phyloP scores from a whole-genome alignment of 2,888 invertebrate species.

The Parnassius glacialis region DNA sequence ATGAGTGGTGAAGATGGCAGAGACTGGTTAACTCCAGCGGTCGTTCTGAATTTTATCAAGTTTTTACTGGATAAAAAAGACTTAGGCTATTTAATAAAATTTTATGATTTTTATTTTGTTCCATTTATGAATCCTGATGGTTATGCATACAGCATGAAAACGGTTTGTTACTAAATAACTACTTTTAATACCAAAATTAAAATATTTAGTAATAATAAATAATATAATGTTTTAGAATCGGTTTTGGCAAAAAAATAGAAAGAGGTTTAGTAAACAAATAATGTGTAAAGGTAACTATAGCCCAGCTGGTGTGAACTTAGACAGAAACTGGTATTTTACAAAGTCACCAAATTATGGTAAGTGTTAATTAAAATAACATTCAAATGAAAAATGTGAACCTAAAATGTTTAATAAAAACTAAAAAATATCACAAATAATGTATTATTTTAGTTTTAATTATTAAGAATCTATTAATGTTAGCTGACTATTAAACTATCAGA shows the following conservation, averaged over 20 bases:
- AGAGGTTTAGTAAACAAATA: constrained; percentile 44
- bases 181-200: background rate
- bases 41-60: constrained; percentile 52
- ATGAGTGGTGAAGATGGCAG: constrained; percentile 64
- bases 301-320: constrained; percentile 58
- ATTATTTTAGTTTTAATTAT: no score
- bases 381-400: no score
- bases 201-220: constrained; percentile 3
- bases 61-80: constrained; percentile 38
- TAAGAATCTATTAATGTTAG: no score
- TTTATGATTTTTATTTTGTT: constrained; percentile 59
- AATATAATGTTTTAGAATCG: constrained; percentile 43
- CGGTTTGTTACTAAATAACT: constrained; percentile 40
- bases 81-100: constrained; percentile 36
- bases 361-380: background rate
- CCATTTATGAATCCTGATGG: constrained; percentile 73
- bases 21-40: constrained; percentile 60
- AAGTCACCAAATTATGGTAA: constrained; percentile 15
- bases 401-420: no score
- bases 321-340: constrained; percentile 58
- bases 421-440: no score
- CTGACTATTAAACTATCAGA: no score
- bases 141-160: constrained; percentile 50
- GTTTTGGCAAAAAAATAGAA: constrained; percentile 63
- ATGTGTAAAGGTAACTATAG: constrained; percentile 38